A percentile compares a stretch with the other conserved stretches of the same genome.
These are phyloP conservation scores for Phyllostomus hastatus DNA, from an alignment of 2,113 vertebrate species.

Conservation along the genomic window DNA sequence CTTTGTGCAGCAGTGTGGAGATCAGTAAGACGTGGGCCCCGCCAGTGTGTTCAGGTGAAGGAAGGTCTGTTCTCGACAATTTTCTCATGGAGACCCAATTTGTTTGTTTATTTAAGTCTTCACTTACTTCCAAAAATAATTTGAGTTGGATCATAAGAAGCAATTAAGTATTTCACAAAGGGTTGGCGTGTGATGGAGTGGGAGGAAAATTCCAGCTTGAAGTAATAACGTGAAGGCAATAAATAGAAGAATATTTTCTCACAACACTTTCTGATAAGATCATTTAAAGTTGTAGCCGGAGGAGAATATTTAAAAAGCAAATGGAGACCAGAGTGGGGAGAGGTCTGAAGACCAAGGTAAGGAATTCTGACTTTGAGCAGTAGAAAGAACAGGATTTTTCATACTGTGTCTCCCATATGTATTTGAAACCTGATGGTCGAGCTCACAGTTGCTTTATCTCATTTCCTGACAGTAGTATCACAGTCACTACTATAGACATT, in stretches of 20 bases:
- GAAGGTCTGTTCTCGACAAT: not conserved
- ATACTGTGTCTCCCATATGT: not conserved
- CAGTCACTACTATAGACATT: not conserved
- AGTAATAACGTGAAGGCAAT: not conserved
- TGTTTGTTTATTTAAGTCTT: constrained; percentile 1
- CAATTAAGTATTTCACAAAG: not conserved
- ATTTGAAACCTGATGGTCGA: not conserved
- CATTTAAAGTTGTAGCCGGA: not conserved
- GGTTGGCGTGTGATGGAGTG: not conserved
- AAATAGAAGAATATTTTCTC: not conserved
- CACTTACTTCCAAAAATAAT: not conserved
- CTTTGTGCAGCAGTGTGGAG: not conserved
- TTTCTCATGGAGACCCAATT: not conserved
- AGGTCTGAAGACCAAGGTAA: not conserved
- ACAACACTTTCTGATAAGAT: not conserved
- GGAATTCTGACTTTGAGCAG: not conserved
- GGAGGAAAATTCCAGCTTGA: not conserved
- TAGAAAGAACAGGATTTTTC: not conserved
- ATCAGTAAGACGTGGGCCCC: not conserved
- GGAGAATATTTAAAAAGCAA: not conserved
- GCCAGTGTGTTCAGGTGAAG: not conserved
- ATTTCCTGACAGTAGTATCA: not conserved
- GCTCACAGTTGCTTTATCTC: not conserved
- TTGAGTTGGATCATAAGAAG: not conserved
- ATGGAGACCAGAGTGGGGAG: too few species aligned